Base-by-base conservation (phyloP, 2,888 invertebrate genomes). In the Anodontia alba region DNA sequence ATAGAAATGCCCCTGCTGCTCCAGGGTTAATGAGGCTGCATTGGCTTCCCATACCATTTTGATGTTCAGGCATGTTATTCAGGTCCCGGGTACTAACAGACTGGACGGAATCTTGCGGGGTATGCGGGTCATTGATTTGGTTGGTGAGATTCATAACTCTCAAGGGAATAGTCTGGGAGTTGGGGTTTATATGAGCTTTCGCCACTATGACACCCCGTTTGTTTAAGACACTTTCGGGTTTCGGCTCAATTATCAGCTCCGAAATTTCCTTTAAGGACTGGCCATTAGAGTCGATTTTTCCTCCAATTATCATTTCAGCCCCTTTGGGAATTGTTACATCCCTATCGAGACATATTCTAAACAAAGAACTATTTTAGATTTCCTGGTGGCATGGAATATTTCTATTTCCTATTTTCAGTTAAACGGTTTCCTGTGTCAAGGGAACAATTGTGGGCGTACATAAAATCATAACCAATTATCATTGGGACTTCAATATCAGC, bases 1-100 rank as follows among this genome's bases (percentile, higher is more conserved):
- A 38, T n/a, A 36, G 66, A 67, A 33, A n/a, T 3, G 38, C 36
- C 23, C 20, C 42, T 67, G 7, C 67, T 67, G 67, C 23, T 36
- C 42, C 36, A 8, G 36, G 2, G 36, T n/a, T 36, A 67, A 23
- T 20, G 36, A n/a, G 36, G 36, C 15, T 33, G 26, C n/a, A 67
- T 67, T 67, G 33, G 67, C 67, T 3, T 67, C 67, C 67, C 67
- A 67, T 67, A 67, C 67, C 8, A 23, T 31, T 20, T 57, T 57
- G 23, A 57, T 57, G 57, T 1, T 57, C 57, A 26, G 57, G 57
- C 57, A 57, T 57, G 10, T 23, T 26, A 15, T 29, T 15, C 10
- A 57, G 29, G 29, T 57, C 23, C 10, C 10, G 1, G 1, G 10
- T 26, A 26, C 26, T 7, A 57, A 57, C 29, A 26, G 57, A 57